These are phyloP conservation scores for Sylvia atricapilla DNA, from an alignment of 2,113 vertebrate species.

Conservation along the genomic window DNA sequence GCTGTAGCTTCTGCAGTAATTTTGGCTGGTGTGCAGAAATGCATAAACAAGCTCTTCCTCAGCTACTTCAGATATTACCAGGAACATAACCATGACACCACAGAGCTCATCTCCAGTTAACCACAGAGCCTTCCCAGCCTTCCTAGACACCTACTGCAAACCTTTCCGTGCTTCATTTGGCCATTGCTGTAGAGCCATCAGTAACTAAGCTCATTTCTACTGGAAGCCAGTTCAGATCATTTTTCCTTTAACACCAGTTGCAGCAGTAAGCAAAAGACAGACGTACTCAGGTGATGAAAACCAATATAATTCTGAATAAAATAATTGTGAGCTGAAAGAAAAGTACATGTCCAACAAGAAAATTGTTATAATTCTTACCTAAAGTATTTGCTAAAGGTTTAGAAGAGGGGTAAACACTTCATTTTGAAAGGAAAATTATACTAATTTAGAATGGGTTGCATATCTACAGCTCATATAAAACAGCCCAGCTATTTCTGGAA, in stretches of 20 bases:
- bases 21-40: not conserved
- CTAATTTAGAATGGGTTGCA: not conserved
- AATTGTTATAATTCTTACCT: not conserved
- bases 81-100: not conserved
- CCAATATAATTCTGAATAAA: not conserved
- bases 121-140: not conserved
- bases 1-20: not conserved
- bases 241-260: not conserved
- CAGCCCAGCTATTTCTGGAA: constrained; percentile 23
- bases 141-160: not conserved
- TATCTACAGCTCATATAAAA: not conserved
- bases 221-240: not conserved
- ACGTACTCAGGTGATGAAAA: not conserved
- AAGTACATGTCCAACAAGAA: not conserved
- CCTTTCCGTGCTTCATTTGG: not conserved
- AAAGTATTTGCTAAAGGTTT: not conserved
- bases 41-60: not conserved
- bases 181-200: not conserved
- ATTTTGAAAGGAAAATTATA: not conserved
- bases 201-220: not conserved
- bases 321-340: not conserved
- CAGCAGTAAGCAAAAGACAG: not conserved
- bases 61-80: constrained; percentile 39
- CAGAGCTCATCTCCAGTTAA: not conserved
- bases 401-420: not conserved